Evolutionary conservation across 2,888 invertebrate genomes (phyloP), one percentile per base, ranked within the genome.

Genomic region (Dendrolimus houi): DNA sequence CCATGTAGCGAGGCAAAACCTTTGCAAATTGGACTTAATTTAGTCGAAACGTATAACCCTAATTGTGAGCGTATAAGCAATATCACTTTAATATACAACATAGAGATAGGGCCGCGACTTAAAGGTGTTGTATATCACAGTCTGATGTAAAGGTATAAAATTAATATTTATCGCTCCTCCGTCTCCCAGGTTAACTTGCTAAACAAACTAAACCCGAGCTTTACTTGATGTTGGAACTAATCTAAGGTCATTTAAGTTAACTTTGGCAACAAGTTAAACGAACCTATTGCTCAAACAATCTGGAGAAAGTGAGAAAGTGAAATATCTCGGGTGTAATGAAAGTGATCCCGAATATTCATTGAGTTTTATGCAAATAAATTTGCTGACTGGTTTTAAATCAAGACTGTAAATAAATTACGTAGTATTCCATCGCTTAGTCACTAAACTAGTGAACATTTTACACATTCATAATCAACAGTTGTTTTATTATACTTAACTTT

Each of bases 11-110:
- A 66, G 70, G 77, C 78, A 82, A 84, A 86, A 84, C 83, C 85
- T 81, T 75, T 76, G 78, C 85, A 87, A 88, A 87, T 87, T 87
- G 85, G 77, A 84, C 81, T 86, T 87, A 87, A 89, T 87, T 87
- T 80, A 81, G 81, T 79, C 71, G 80, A 83, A 85, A 87, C 76
- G 79, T 87, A 85, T 82, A 80, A 76, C 79, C 75, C 77, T 85
- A 84, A 86, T 85, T 77, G 75, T 85, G 77, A 86, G 79, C 76
- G 72, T 83, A 79, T 84, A 82, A 85, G 82, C 81, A 85, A 85
- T 86, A 85, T 85, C 79, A 79, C 76, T 79, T 79, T 80, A 79
- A 83, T 80, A 77, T 73, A 66, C 68, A 71, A 66, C 64, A 60
- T 62, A 66, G 70, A 69, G 68, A 67, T 63, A 70, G 68, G 63